phyloP scores from a whole-genome alignment of 2,113 vertebrate genomes.

The Nothobranchius furzeri region DNA sequence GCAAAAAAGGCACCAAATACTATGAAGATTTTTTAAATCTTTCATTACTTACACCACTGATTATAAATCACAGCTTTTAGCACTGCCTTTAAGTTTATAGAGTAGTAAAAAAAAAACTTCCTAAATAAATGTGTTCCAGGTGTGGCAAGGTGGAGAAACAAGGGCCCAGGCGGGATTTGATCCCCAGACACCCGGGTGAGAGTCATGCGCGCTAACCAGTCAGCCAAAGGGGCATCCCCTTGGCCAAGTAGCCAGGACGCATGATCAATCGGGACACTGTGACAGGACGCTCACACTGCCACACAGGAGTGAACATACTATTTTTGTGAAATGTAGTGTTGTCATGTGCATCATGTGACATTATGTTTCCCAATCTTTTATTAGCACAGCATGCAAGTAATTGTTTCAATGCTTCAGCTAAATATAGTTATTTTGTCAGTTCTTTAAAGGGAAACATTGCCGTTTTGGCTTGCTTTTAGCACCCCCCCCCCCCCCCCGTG shows the following conservation, averaged over 20 bases:
- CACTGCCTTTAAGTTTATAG: conserved; percentile 26
- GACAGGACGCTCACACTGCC: too few species aligned
- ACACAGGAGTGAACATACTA: conserved; percentile 2
- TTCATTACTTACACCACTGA: not conserved
- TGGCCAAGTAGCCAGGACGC: too few species aligned
- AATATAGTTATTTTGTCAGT: too few species aligned
- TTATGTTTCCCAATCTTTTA: conserved; percentile 11
- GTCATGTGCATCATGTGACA: conserved; percentile 17
- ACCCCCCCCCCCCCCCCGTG: too few species aligned
- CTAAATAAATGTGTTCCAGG: not conserved
- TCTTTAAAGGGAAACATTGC: too few species aligned
- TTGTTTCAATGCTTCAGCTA: not conserved
- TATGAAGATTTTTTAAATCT: not conserved
- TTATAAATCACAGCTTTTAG: conserved; percentile 11
- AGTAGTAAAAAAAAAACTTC: not conserved
- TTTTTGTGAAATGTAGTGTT: conserved; percentile 34
- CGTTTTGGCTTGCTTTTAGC: too few species aligned
- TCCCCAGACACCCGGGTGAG: too few species aligned
- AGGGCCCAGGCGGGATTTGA: too few species aligned
- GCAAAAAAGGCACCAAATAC: conserved; percentile 56
- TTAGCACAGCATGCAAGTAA: conserved; percentile 7
- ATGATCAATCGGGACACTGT: too few species aligned
- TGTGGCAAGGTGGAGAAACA: too few species aligned
- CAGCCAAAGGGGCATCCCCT: too few species aligned
- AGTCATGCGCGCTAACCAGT: too few species aligned